phyloP scores from a whole-genome alignment of 2,888 invertebrate species.

The Pachymerium ferrugineum region DNA sequence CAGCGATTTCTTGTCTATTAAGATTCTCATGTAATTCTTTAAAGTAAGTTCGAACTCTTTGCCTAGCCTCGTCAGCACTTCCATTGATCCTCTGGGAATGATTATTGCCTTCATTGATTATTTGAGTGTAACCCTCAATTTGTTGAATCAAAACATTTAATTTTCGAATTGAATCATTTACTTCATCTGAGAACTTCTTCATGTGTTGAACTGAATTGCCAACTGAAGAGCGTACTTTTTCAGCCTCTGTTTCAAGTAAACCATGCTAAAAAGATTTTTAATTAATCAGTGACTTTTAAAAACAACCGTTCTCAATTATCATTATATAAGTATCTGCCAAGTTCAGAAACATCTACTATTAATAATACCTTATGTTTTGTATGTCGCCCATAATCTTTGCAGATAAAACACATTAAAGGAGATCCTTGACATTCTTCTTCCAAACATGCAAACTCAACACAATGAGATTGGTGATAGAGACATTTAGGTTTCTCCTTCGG shows the following conservation, averaged over 20 bases:
- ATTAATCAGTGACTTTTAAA: background rate
- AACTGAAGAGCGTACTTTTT: slow-evolving; percentile 52
- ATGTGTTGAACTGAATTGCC: slow-evolving; percentile 52
- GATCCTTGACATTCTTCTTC: slow-evolving; percentile 53
- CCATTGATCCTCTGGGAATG: slow-evolving; percentile 41
- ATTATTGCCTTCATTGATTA: slow-evolving; percentile 28
- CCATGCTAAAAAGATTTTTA: slow-evolving; percentile 47
- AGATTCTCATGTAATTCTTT: slow-evolving; percentile 52
- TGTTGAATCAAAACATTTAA: slow-evolving; percentile 50
- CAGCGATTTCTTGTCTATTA: slow-evolving; percentile 53
- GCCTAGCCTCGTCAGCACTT: slow-evolving; percentile 49
- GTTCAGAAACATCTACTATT: background rate
- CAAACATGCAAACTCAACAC: slow-evolving; percentile 56
- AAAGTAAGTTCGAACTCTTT: slow-evolving; percentile 53
- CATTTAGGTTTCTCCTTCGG: slow-evolving; percentile 55
- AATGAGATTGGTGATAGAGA: slow-evolving; percentile 53
- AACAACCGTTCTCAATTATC: no score
- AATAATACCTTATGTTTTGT: slow-evolving; percentile 52
- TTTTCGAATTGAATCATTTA: slow-evolving; percentile 52
- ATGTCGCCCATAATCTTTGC: slow-evolving; percentile 57
- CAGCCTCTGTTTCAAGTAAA: slow-evolving; percentile 55
- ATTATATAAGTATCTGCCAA: background rate
- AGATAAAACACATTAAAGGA: slow-evolving; percentile 57
- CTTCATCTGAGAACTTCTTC: slow-evolving; percentile 54
- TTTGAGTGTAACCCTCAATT: slow-evolving; percentile 44